Base-by-base conservation (phyloP, 2,888 invertebrate genomes). In the Lymantria dispar region DNA sequence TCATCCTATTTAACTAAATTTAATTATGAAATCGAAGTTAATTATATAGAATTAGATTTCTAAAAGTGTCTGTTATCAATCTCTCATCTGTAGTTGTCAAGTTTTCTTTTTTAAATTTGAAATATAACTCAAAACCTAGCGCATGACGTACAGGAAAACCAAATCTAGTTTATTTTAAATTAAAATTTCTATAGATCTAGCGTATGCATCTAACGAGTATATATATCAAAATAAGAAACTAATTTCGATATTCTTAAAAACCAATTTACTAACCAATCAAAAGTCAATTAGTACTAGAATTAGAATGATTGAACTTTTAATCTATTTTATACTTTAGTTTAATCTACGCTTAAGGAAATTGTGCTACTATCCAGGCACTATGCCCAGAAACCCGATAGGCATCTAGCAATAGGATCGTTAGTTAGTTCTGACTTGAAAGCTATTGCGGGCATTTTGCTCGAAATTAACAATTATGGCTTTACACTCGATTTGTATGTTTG, bases 401-500 rank as follows among this genome's bases (percentile, higher is more conserved):
- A 89, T 89, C 85, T 86, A 75, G 77, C 83, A 86, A 85, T 83
- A 79, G 83, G 77, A 83, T 88, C 87, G 87, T 89, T 89, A 89
- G 87, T 89, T 85, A 87, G 84, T 74, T 67, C 79, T n/a, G 74
- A 74, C 75, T 81, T 76, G 79, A 82, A 80, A 81, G 82, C 85
- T 81, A 87, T 85, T 82, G 86, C 82, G 76, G 70, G 87, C 84
- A 85, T 85, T 87, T 85, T 83, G 83, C 80, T 83, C 33, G 82
- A 88, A 87, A 90, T 89, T 89, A 88, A 90, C 89, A 88, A 87
- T 87, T 87, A 88, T 85, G 79, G 84, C 67, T 67, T 68, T 75
- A 77, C 81, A 78, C 80, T 81, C 73, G 83, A 83, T 87, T 86
- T 86, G 83, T 85, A 80, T 80, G 80, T 78, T 74, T 69, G 65